Evolutionary conservation across 1,140 invertebrate species (phyloP).

Genomic region (Delia radicum): DNA sequence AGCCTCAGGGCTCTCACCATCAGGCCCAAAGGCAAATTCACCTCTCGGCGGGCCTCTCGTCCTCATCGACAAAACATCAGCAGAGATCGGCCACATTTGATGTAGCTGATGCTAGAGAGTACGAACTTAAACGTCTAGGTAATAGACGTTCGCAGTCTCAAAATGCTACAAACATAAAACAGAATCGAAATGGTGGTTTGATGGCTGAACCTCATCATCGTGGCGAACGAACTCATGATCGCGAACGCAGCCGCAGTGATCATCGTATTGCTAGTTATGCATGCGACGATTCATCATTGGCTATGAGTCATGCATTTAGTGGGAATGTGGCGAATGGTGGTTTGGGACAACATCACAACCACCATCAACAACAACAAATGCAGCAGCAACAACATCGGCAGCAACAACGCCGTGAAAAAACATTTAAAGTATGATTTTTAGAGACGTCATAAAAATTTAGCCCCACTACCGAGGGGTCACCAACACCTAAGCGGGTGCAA

Average conservation of each 20-base stretch:
- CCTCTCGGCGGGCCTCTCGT: constrained; percentile 17
- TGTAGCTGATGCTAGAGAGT: constrained; percentile 48
- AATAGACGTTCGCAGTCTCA: constrained; percentile 43
- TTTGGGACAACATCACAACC: neutral
- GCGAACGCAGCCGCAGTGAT: constrained; percentile 49
- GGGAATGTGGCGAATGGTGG: constrained; percentile 22
- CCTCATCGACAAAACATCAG: constrained; percentile 33
- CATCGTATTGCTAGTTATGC: constrained; percentile 50
- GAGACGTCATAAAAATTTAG: constrained; percentile 57
- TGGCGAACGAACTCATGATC: constrained; percentile 41
- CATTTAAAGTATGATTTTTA: constrained; percentile 57
- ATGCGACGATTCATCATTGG: constrained; percentile 36
- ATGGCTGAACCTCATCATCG: constrained; percentile 24
- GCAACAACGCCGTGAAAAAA: constrained; percentile 53
- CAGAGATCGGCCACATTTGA: constrained; percentile 50
- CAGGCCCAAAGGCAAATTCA: neutral
- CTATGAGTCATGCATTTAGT: neutral
- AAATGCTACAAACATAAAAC: constrained; percentile 32
- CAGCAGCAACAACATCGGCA: constrained; percentile 45
- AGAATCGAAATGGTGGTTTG: constrained; percentile 34
- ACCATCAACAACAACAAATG: constrained; percentile 44
- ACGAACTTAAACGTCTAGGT: constrained; percentile 48
- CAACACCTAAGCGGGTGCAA: constrained; percentile 1
- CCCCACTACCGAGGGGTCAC: constrained; percentile 31
- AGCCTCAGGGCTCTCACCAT: constrained; percentile 24